Conservation (phyloP, 2,888 invertebrate species). For the Cerceris rybyensis region DNA sequence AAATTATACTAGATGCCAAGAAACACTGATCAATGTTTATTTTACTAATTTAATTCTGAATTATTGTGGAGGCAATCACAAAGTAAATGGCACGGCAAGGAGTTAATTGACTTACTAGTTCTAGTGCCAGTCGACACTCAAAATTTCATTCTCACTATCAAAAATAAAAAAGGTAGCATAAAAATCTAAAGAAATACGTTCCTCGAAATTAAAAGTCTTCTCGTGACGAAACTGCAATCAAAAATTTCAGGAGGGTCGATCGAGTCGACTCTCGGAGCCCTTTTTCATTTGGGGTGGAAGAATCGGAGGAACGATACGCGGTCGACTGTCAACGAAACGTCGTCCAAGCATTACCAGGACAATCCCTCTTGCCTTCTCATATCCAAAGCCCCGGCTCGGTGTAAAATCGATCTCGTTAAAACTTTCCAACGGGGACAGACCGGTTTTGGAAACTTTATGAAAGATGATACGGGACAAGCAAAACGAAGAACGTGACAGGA, state of each 20-base stretch:
- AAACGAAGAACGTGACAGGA: slow-evolving; percentile 42
- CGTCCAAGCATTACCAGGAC: slow-evolving; percentile 61
- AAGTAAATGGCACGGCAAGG: too few species aligned
- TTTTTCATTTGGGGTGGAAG: slow-evolving; percentile 12
- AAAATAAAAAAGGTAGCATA: too few species aligned
- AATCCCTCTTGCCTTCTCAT: slow-evolving; percentile 31
- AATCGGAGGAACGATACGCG: slow-evolving; percentile 45
- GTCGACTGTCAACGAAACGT: slow-evolving; percentile 67
- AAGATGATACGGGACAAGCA: slow-evolving; percentile 45
- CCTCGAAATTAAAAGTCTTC: not conserved
- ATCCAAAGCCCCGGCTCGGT: slow-evolving; percentile 34
- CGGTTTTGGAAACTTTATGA: slow-evolving; percentile 68
- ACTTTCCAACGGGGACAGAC: slow-evolving; percentile 66
- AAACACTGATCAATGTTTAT: too few species aligned
- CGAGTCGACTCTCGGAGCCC: slow-evolving; percentile 21
- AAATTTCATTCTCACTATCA: too few species aligned
- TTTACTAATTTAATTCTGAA: too few species aligned
- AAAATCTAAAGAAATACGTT: too few species aligned
- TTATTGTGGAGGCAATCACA: too few species aligned
- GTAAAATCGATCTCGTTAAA: slow-evolving; percentile 74
- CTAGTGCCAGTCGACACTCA: too few species aligned
- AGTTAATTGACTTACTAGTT: too few species aligned
- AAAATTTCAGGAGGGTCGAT: slow-evolving; percentile 47
- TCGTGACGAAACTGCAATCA: slow-evolving; percentile 8
- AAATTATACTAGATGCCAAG: too few species aligned